A percentile compares a stretch with the other conserved stretches of the same genome.
These are phyloP conservation scores for Pseudobourletiella spinata DNA, from an alignment of 1,140 invertebrate genomes.

Conservation along the genomic window DNA sequence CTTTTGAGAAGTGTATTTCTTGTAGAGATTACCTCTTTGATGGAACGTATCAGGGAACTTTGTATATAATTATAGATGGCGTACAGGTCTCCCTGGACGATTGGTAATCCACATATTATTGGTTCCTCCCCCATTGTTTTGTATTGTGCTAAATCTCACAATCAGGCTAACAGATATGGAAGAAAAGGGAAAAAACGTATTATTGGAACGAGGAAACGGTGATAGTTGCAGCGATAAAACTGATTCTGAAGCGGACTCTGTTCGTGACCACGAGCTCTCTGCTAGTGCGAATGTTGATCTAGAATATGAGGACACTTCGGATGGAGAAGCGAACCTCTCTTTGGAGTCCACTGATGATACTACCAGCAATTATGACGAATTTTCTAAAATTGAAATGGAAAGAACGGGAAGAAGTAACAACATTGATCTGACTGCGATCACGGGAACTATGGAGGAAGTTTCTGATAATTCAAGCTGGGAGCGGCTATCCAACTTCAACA, in stretches of 20 bases:
- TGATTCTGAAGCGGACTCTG: not conserved
- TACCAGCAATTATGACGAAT: no score
- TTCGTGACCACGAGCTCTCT: not conserved
- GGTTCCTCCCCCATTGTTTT: no score
- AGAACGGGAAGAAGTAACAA: no score
- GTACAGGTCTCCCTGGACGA: conserved; percentile 8
- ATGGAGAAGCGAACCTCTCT: not conserved
- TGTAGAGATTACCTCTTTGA: no score
- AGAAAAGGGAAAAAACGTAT: not conserved
- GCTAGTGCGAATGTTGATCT: not conserved
- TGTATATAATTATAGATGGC: not conserved
- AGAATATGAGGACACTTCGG: not conserved
- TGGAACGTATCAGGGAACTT: conserved; percentile 1
- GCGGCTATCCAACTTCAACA: no score
- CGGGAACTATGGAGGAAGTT: no score
- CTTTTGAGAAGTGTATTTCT: no score
- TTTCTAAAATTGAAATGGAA: no score
- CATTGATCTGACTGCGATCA: no score
- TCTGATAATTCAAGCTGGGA: no score
- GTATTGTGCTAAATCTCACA: no score
- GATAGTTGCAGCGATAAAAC: not conserved
- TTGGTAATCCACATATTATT: conserved; percentile 5
- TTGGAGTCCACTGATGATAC: not conserved
- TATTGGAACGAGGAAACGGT: not conserved
- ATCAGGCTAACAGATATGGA: not conserved